phyloP scores from a whole-genome alignment of 2,113 vertebrate genomes.

The Platysteira castanea region DNA sequence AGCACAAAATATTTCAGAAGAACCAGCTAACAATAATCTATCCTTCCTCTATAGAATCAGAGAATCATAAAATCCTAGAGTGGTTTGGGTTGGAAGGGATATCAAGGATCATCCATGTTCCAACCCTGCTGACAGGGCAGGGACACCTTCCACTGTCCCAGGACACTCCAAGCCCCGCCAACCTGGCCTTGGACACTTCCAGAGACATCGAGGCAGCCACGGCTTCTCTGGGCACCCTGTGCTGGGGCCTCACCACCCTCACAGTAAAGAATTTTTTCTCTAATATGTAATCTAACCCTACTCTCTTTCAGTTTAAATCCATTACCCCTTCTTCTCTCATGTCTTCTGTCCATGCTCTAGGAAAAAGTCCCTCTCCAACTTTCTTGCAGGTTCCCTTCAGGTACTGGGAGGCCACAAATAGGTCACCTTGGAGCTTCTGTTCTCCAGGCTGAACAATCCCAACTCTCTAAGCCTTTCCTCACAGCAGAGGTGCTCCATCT shows the following conservation, averaged over 20 bases:
- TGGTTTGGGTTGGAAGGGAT: background rate
- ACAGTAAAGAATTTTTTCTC: background rate
- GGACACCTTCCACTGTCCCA: background rate
- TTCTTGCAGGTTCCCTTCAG: background rate
- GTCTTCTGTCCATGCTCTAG: background rate
- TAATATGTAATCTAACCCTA: background rate
- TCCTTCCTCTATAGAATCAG: background rate
- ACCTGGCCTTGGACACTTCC: background rate
- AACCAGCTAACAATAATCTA: background rate
- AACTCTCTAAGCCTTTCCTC: background rate
- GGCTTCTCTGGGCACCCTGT: background rate
- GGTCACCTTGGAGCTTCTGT: background rate
- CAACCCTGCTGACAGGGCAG: background rate
- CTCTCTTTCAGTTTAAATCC: no score
- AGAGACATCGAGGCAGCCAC: background rate
- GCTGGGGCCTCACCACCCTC: background rate
- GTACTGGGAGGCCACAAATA: background rate
- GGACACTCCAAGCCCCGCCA: fast-evolving
- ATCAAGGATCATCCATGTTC: background rate
- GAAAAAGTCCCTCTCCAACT: background rate
- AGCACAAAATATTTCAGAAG: background rate
- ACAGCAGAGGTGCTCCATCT: background rate
- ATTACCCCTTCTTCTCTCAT: no score
- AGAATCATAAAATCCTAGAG: background rate
- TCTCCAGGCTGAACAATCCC: background rate